Conservation (phyloP, 2,888 invertebrate genomes). For the Andrena dorsata region DNA sequence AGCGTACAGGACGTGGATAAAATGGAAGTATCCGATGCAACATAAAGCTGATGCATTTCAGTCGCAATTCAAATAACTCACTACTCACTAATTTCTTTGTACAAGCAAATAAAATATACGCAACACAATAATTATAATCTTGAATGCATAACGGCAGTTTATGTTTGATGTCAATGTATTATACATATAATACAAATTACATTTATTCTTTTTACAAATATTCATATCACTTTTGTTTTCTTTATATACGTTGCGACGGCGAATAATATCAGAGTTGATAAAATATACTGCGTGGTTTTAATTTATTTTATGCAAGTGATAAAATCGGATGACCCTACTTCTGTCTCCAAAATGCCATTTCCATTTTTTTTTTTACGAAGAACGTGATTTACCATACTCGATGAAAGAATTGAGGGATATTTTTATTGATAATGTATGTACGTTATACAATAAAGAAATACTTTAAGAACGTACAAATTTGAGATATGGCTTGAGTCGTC, state of each 20-base stretch:
- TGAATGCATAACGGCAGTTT: neutral
- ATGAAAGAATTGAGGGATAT: neutral
- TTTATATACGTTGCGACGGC: neutral
- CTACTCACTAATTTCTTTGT: neutral
- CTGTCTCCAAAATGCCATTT: neutral
- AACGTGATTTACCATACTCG: neutral
- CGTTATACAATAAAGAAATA: neutral
- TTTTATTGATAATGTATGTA: neutral
- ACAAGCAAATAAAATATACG: constrained; percentile 12
- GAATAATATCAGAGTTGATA: neutral
- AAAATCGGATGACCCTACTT: neutral
- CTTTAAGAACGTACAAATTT: neutral
- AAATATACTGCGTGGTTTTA: neutral
- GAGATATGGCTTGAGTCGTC: neutral
- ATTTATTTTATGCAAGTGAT: neutral
- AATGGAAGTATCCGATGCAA: constrained; percentile 10
- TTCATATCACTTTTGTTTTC: neutral
- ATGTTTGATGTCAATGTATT: neutral
- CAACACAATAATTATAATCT: neutral
- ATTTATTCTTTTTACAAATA: constrained; percentile 10
- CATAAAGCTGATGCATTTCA: constrained; percentile 22
- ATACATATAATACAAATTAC: neutral
- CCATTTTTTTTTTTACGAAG: neutral
- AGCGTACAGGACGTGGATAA: neutral
- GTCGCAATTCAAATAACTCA: constrained; percentile 2